Evolutionary conservation across 2,113 vertebrate genomes (phyloP).

Genomic region (Promerops cafer): DNA sequence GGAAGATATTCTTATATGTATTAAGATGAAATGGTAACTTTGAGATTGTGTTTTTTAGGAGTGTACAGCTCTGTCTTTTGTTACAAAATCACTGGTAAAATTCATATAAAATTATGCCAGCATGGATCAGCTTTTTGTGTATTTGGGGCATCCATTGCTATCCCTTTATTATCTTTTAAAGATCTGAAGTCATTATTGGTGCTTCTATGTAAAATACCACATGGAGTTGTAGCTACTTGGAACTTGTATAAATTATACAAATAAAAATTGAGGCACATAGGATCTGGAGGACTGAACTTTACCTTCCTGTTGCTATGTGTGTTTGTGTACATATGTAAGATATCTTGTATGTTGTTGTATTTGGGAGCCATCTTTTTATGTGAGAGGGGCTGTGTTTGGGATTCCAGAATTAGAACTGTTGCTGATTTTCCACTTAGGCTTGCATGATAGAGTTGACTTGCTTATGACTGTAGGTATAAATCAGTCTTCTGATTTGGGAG

Average conservation of each 20-base stretch:
- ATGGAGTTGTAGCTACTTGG: not conserved
- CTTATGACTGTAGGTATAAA: not conserved
- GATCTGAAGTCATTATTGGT: not conserved
- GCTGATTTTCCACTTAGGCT: not conserved
- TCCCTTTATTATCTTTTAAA: not conserved
- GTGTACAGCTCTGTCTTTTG: not conserved
- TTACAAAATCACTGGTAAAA: not conserved
- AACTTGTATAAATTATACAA: not conserved
- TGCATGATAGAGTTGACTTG: not conserved
- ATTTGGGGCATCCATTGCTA: not conserved
- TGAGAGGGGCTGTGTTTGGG: not conserved
- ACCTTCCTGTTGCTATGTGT: not conserved
- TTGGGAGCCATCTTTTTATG: not conserved
- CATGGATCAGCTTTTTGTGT: not conserved
- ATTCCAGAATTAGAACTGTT: not conserved
- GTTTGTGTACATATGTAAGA: not conserved
- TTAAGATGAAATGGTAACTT: not conserved
- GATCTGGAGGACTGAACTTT: not conserved
- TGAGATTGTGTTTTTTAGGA: not conserved
- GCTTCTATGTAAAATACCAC: not conserved
- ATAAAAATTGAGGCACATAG: not conserved
- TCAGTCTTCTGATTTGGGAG: not conserved
- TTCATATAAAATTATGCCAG: not conserved
- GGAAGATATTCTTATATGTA: not conserved
- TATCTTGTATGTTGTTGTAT: not conserved